Evolutionary conservation across 2,888 invertebrate genomes (phyloP), one percentile per base, ranked within the genome.

Genomic region (Caenorhabditis sp.): DNA sequence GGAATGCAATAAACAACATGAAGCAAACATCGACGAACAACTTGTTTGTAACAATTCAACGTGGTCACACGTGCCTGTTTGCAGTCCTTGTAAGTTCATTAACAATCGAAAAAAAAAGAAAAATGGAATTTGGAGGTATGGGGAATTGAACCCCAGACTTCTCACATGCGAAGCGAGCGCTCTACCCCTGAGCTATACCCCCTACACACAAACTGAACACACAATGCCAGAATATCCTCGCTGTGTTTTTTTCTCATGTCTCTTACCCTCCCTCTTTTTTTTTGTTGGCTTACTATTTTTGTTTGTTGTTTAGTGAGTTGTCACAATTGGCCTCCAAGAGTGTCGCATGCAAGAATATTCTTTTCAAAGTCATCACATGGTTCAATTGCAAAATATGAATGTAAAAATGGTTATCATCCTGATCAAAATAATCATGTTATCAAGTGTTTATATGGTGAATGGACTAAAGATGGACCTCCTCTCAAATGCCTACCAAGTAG

Each of bases 351-450:
- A 0, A 94, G 96, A 92, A 95, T 97, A 4, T 93, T 97, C 67
- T 97, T 96, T 0, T 95, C 97, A 0, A 95, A 95, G 88, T 95
- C 95, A n/a, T 94, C 95, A 76, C 97, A 99, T 87, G 95, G 95
- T 0, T 95, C 95, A 93, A 92, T 93, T 86, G 97, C 97, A 0
- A 81, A 78, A 70, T 80, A 80, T 27, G 78, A 78, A 21, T 80
- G 80, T 49, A 70, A 58, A 27, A 70, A 68, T 50, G 80, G 80
- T 0, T 72, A 70, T 94, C 93, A 5, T 78, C 70, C 70, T 2
- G 67, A 70, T 27, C 59, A 63, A 50, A 70, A 70, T 27, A 70
- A 70, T 26, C 64, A 86, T 72, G 92, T 92, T 52, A 92, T 94
- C 3, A 91, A 92, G 0, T 99, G 99, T 85, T 92, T 93, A 0